Evolutionary conservation across 2,888 invertebrate genomes (phyloP).

Genomic region (Unio pictorum): DNA sequence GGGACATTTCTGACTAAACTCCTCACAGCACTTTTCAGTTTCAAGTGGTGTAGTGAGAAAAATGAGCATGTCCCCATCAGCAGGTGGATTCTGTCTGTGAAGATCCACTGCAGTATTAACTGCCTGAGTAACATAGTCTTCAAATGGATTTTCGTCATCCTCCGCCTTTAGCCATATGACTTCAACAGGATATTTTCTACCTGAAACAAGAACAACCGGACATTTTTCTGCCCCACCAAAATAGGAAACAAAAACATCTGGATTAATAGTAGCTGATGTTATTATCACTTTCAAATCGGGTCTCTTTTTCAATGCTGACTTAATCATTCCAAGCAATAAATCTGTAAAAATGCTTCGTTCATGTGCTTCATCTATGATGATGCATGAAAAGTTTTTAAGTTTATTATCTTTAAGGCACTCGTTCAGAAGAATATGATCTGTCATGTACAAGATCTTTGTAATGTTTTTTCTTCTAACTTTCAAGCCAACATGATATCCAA

Average conservation of each 20-base stretch:
- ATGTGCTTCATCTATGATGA: constrained; percentile 72
- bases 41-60: no score
- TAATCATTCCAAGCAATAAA: constrained; percentile 66
- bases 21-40: no score
- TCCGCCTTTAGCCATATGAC: constrained; percentile 45
- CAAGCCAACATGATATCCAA: constrained; percentile 65
- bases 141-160: constrained; percentile 17
- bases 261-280: constrained; percentile 71
- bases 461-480: constrained; percentile 29
- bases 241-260: constrained; percentile 62
- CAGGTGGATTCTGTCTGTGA: constrained; percentile 41
- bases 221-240: constrained; percentile 49
- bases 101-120: constrained; percentile 60
- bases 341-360: constrained; percentile 70
- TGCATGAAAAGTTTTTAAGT: constrained; percentile 49
- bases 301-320: constrained; percentile 49
- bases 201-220: constrained; percentile 62
- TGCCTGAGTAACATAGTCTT: constrained; percentile 50
- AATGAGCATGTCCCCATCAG: constrained; percentile 59
- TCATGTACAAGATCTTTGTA: constrained; percentile 66
- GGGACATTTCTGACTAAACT: no score
- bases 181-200: constrained; percentile 69
- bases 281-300: constrained; percentile 66
- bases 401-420: constrained; percentile 59
- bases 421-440: constrained; percentile 68